Evolutionary conservation across 2,113 vertebrate species (phyloP).

Genomic region (Eublepharis macularius): DNA sequence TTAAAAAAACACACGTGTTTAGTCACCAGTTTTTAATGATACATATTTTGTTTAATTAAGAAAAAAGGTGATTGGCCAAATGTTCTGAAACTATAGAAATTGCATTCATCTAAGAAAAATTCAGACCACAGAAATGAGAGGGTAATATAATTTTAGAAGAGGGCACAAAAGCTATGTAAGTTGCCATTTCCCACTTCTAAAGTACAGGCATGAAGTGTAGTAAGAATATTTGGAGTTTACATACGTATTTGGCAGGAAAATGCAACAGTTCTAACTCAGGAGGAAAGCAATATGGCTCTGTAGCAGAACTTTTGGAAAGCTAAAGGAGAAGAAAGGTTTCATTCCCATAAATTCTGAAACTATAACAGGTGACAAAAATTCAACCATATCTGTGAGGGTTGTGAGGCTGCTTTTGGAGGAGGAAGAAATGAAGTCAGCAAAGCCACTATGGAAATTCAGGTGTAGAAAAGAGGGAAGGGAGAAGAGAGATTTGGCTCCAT

Average conservation of each 20-base stretch:
- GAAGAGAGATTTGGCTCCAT: too few species aligned
- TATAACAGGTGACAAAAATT: slow-evolving; percentile 22
- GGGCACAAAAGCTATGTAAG: neutral
- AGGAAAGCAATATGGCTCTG: neutral
- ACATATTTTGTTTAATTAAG: neutral
- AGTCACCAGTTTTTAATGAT: neutral
- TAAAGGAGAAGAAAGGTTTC: neutral
- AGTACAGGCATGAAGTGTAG: neutral
- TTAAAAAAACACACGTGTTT: neutral
- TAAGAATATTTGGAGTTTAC: neutral
- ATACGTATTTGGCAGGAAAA: neutral
- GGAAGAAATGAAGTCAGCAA: neutral
- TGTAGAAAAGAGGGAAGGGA: too few species aligned
- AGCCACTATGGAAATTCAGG: slow-evolving; percentile 18
- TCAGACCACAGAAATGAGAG: neutral
- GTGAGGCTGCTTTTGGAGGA: slow-evolving; percentile 11
- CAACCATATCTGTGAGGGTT: neutral
- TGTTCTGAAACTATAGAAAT: neutral
- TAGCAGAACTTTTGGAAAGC: neutral
- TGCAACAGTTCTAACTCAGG: neutral
- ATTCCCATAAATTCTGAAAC: neutral
- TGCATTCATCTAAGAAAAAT: neutral
- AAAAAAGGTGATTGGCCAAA: neutral
- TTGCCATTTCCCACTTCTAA: neutral
- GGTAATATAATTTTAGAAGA: neutral